Conservation (phyloP, 2,113 vertebrate genomes). For the Xyrauchen texanus region DNA sequence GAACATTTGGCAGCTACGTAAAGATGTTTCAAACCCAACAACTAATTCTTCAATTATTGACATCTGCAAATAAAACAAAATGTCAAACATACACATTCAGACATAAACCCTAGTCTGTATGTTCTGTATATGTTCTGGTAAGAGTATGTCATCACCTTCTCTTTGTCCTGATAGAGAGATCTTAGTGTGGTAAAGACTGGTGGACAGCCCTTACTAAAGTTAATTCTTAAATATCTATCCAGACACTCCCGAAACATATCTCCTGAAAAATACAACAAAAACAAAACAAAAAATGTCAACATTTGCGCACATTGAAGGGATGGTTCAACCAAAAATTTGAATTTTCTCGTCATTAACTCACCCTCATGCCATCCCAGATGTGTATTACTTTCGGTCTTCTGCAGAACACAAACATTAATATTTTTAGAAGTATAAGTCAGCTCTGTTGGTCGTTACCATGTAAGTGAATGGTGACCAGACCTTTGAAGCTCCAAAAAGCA, state of each 20-base stretch:
- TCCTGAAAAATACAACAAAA: constrained; percentile 70
- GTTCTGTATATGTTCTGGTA: neutral
- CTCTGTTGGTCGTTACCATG: too few species aligned
- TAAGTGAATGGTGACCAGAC: too few species aligned
- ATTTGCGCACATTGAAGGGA: neutral
- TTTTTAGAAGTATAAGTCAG: too few species aligned
- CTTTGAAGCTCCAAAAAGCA: too few species aligned
- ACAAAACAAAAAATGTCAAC: neutral
- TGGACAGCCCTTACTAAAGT: constrained; percentile 98
- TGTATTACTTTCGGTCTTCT: too few species aligned
- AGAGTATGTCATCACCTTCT: constrained; percentile 80
- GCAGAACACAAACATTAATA: too few species aligned
- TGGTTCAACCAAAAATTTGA: too few species aligned
- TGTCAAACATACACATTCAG: neutral
- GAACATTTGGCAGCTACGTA: constrained; percentile 92
- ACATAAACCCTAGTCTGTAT: neutral
- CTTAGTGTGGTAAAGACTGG: constrained; percentile 97
- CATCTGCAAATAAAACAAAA: constrained; percentile 76
- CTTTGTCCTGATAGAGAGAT: constrained; percentile 92
- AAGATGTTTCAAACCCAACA: constrained; percentile 91
- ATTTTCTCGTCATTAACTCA: too few species aligned
- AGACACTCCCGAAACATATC: constrained; percentile 93
- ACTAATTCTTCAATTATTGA: constrained; percentile 93
- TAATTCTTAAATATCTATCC: constrained; percentile 95
- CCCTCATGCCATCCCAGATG: too few species aligned